phyloP scores from a whole-genome alignment of 2,888 invertebrate species.

The Drosophila austrosaltans region DNA sequence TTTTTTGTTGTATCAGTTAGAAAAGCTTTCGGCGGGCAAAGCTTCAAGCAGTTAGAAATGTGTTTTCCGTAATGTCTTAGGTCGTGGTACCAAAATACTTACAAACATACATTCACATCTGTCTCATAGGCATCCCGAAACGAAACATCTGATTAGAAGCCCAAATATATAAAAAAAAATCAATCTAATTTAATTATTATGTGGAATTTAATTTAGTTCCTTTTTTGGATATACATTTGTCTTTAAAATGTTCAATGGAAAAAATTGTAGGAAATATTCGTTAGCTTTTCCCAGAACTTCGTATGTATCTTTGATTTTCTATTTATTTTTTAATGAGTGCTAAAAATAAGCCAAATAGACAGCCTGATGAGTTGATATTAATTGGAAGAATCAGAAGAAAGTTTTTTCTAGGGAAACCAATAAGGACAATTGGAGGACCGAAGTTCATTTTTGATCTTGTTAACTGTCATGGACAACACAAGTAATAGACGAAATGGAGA shows the following conservation, averaged over 20 bases:
- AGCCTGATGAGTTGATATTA: not conserved
- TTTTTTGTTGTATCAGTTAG: slow-evolving; percentile 20
- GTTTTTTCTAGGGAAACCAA: not conserved
- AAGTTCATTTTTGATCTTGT: not conserved
- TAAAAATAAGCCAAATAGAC: not conserved
- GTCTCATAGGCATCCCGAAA: not conserved
- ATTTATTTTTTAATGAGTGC: not conserved
- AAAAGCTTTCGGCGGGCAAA: slow-evolving; percentile 20
- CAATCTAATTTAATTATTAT: slow-evolving; percentile 5
- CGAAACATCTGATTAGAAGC: not conserved
- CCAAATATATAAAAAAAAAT: not conserved
- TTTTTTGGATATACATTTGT: not conserved
- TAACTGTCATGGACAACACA: too few species aligned
- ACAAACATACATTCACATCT: not conserved
- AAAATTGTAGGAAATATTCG: not conserved
- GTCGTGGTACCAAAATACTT: not conserved
- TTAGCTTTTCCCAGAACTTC: not conserved
- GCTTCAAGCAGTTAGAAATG: slow-evolving; percentile 19
- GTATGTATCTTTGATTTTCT: not conserved
- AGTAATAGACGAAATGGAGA: too few species aligned
- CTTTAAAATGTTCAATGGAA: not conserved
- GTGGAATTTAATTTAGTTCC: not conserved
- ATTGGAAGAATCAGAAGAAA: not conserved
- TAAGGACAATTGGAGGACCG: not conserved
- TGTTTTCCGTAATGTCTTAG: slow-evolving; percentile 5